Conservation (phyloP, 1,140 invertebrate genomes). For the Bombus picipes region DNA sequence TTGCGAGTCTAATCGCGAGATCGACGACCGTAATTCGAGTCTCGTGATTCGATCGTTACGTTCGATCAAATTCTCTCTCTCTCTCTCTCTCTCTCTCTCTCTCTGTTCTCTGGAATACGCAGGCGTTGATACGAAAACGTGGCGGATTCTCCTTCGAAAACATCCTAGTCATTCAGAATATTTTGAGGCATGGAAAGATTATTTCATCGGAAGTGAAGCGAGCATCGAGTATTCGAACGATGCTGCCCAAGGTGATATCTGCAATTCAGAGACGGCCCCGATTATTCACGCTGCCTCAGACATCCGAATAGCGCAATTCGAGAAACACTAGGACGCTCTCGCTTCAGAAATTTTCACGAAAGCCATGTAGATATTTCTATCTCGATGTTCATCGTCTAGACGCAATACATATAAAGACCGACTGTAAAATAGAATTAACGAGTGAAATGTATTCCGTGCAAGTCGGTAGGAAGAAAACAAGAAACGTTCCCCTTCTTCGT, state of each 20-base stretch:
- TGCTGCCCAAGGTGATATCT: constrained; percentile 20
- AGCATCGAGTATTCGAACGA: neutral
- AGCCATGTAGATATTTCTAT: neutral
- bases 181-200: neutral
- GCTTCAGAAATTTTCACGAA: neutral
- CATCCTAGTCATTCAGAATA: no score
- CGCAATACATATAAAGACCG: neutral
- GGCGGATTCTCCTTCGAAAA: neutral
- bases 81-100: no score
- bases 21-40: neutral
- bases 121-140: neutral
- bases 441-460: neutral
- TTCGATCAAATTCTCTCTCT: neutral
- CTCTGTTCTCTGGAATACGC: neutral
- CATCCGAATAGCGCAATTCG: constrained; percentile 1
- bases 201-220: neutral
- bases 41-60: neutral
- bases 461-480: neutral
- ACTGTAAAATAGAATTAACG: neutral
- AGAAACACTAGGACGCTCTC: neutral
- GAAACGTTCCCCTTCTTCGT: neutral
- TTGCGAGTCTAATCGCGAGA: neutral
- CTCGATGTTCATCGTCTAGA: neutral
- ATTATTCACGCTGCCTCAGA: constrained; percentile 9
- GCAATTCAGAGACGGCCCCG: constrained; percentile 18